Evolutionary conservation across 1,140 invertebrate species (phyloP).

Genomic region (Lethrus apterus): DNA sequence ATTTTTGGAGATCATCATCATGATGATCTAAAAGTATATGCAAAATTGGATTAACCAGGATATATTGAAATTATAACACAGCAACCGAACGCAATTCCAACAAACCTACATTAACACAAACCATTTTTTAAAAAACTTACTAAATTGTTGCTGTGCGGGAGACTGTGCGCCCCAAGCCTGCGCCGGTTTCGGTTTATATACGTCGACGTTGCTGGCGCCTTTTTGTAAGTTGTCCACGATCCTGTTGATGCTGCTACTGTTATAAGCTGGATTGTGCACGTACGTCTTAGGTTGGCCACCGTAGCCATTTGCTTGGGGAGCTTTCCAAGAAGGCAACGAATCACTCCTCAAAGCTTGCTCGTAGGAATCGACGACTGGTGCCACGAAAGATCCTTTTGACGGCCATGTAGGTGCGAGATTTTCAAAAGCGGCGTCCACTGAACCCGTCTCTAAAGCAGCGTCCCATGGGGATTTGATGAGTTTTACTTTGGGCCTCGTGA

Average conservation of each 20-base stretch:
- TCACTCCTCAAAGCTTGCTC: conserved; percentile 34
- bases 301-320: conserved; percentile 20
- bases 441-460: conserved; percentile 62
- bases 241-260: conserved; percentile 39
- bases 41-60: too few relatives aligned
- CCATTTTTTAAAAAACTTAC: conserved; percentile 25
- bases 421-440: conserved; percentile 60
- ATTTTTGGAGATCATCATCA: too few relatives aligned
- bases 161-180: conserved; percentile 45
- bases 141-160: conserved; percentile 24
- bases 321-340: conserved; percentile 33
- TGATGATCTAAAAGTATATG: too few relatives aligned
- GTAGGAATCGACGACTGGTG: conserved; percentile 37
- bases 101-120: too few relatives aligned
- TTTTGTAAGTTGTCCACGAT: conserved; percentile 39
- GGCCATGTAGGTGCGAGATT: conserved; percentile 38
- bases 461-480: conserved; percentile 66
- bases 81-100: too few relatives aligned
- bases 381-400: conserved; percentile 32
- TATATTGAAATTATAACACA: too few relatives aligned
- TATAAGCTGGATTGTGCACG: conserved; percentile 39
- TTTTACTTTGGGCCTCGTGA: conserved; percentile 51
- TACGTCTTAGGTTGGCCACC: conserved; percentile 25
- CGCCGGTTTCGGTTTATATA: conserved; percentile 47
- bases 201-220: conserved; percentile 35